Conservation (phyloP, 2,888 invertebrate genomes). For the Melanostoma mellinum region DNA sequence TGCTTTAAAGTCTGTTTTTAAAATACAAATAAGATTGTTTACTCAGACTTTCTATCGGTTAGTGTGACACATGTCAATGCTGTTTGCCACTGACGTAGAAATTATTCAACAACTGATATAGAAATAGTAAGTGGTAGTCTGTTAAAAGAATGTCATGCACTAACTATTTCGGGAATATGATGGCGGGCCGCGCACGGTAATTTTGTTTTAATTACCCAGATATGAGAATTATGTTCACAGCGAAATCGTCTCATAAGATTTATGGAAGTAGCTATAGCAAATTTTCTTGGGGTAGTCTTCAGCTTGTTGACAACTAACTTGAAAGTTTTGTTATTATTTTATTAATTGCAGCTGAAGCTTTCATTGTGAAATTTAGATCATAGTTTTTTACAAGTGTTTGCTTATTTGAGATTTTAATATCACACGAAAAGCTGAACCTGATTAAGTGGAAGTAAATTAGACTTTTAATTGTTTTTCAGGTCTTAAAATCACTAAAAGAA, state of each 20-base stretch:
- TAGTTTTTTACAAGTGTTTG: too few species aligned
- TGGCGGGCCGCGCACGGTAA: constrained; percentile 45
- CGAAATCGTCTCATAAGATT: constrained; percentile 33
- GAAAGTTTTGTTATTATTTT: constrained; percentile 17
- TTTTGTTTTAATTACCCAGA: constrained; percentile 68
- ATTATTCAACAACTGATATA: constrained; percentile 39
- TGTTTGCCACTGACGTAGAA: constrained; percentile 41
- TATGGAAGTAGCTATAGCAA: constrained; percentile 35
- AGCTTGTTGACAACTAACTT: constrained; percentile 22
- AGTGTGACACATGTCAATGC: constrained; percentile 66
- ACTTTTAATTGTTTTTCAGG: too few species aligned
- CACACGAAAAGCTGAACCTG: too few species aligned
- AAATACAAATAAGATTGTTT: constrained; percentile 22
- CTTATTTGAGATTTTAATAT: too few species aligned
- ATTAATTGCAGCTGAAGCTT: too few species aligned
- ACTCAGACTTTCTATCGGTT: constrained; percentile 60
- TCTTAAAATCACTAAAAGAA: too few species aligned
- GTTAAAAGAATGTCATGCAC: constrained; percentile 63
- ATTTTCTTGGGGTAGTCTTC: constrained; percentile 30
- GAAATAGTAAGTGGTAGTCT: constrained; percentile 65
- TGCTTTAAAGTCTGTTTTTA: constrained; percentile 32
- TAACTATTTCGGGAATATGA: constrained; percentile 55
- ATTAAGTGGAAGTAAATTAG: too few species aligned
- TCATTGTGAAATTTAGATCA: too few species aligned
- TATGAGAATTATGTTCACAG: constrained; percentile 49